Evolutionary conservation across 1,140 invertebrate genomes (phyloP), one percentile per base, ranked within the genome.

Genomic region (Bombus polaris): DNA sequence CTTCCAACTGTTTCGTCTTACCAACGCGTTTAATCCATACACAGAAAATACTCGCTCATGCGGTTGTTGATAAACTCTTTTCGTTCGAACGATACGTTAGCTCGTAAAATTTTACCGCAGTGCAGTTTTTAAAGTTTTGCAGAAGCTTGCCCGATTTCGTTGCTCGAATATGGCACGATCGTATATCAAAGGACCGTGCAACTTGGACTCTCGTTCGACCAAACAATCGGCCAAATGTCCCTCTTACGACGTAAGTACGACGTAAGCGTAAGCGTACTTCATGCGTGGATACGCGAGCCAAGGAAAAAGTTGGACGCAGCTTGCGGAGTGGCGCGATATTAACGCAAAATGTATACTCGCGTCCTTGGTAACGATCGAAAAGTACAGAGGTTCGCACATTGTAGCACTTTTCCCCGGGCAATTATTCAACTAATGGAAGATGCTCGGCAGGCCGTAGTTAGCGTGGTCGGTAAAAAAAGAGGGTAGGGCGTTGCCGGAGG

Each of bases 401-500:
- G 68, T 73, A 28, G 37, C 53, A 28, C 12, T 66, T 68, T 70
- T n/a, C 2, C 78, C 32, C 12, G 70, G 37, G 53, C 53, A 73
- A 81, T 81, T 81, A 81, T 73, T 81, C 71, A 44, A 44, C 66
- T 59, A 79, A 84, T 72, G 68, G 66, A 79, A 77, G 37, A 32
- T 84, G 22, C 65, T 70, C 47, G 47, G 18, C n/a, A 15, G 39
- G 12, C 10, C 3, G 39, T 28, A n/a, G 81, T 74, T 74, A 72
- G 47, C 75, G 57, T 28, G 25, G 25, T n/a, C n/a, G 81, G 28
- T 53, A n/a, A 57, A 77, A 59, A 42, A 42, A 44, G 22, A 53
- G 35, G 39, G 4, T 25, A 28, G 80, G 42, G 25, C 37, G 39
- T 42, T 65, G 57, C n/a, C 70, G 53, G 28, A 62, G 70, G 79